Evolutionary conservation across 2,888 invertebrate genomes (phyloP).

Genomic region (Malthinus seriepunctatus): DNA sequence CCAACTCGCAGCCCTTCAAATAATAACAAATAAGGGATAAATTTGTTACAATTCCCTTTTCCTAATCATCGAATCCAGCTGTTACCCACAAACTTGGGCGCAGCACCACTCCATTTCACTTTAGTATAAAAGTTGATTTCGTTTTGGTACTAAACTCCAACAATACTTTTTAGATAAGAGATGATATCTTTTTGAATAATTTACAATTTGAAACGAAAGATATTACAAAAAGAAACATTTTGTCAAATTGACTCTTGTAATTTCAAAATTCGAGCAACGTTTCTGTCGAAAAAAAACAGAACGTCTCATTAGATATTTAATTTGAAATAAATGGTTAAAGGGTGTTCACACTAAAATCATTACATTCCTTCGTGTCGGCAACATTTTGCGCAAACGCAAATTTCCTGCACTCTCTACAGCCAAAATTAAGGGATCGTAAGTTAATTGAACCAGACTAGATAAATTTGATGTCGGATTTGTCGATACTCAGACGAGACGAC

Average conservation of each 20-base stretch:
- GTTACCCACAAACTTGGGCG: not conserved
- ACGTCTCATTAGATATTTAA: too few relatives aligned
- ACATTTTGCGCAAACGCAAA: slow-evolving; percentile 5
- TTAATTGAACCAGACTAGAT: not conserved
- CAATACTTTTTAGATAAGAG: too few relatives aligned
- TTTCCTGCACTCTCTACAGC: not conserved
- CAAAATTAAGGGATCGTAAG: slow-evolving; percentile 1
- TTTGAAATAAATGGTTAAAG: not conserved
- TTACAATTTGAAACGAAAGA: too few relatives aligned
- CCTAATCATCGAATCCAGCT: slow-evolving; percentile 1
- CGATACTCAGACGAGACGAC: too few relatives aligned
- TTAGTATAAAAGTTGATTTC: not conserved
- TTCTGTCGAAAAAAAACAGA: too few relatives aligned
- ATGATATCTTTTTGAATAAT: too few relatives aligned
- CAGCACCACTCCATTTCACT: not conserved
- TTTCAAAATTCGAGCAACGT: too few relatives aligned
- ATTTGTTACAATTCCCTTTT: slow-evolving; percentile 1
- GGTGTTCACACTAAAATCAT: slow-evolving; percentile 5
- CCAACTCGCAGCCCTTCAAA: not conserved
- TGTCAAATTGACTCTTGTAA: too few relatives aligned
- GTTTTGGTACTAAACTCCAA: too few relatives aligned
- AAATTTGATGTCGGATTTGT: too few relatives aligned
- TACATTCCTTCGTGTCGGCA: slow-evolving; percentile 2
- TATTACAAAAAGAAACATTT: too few relatives aligned
- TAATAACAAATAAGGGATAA: not conserved